These are phyloP conservation scores for Poecile atricapillus DNA, from an alignment of 2,113 vertebrate species.

Conservation along the genomic window DNA sequence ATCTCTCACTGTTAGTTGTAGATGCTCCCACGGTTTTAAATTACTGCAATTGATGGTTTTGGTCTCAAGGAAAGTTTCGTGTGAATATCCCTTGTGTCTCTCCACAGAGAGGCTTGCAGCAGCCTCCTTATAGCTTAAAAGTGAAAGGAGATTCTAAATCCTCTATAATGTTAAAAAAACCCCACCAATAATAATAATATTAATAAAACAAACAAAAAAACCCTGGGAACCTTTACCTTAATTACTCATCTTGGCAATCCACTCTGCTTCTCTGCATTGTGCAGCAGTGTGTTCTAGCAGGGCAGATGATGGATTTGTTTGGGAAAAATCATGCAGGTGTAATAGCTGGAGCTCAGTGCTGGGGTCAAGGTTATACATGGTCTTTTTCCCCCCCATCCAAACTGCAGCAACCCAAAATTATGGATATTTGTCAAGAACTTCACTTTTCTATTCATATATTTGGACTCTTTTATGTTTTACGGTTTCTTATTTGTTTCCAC, in stretches of 20 bases:
- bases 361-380: background rate
- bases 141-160: background rate
- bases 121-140: background rate
- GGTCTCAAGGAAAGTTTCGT: background rate
- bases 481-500: background rate
- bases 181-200: background rate
- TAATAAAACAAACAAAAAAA: background rate
- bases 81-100: background rate
- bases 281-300: background rate
- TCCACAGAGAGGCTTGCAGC: background rate
- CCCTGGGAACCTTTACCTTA: background rate
- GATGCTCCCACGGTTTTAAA: background rate
- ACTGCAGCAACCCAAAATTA: background rate
- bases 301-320: slow-evolving; percentile 13
- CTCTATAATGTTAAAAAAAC: background rate
- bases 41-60: background rate
- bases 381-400: background rate
- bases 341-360: background rate
- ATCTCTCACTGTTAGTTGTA: background rate
- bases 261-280: background rate
- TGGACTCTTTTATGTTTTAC: background rate
- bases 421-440: background rate
- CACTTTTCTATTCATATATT: background rate
- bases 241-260: background rate
- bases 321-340: background rate